Evolutionary conservation across 2,113 vertebrate genomes (phyloP).

Genomic region (Naja naja): DNA sequence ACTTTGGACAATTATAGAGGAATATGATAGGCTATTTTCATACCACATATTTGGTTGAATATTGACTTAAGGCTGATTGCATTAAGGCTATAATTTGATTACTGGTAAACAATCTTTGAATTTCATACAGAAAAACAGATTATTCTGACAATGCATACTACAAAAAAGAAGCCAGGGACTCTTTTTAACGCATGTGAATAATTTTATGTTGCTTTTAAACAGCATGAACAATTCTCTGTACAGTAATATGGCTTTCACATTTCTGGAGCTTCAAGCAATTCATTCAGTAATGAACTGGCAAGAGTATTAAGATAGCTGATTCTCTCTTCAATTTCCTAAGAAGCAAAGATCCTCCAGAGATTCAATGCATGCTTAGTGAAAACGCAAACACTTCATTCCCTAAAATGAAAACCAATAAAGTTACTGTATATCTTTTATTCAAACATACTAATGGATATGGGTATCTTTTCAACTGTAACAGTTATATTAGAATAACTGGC

Average conservation of each 20-base stretch:
- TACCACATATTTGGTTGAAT: neutral
- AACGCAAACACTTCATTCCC: neutral
- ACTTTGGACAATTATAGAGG: neutral
- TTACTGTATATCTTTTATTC: neutral
- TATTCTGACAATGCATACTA: neutral
- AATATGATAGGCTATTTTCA: neutral
- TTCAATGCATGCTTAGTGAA: neutral
- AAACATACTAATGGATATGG: neutral
- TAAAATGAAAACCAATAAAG: slow-evolving; percentile 17
- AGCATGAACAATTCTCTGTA: neutral
- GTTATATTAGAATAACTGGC: neutral
- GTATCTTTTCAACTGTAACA: neutral
- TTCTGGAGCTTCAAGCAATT: neutral
- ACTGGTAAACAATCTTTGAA: neutral
- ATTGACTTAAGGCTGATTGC: neutral
- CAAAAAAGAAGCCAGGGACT: neutral
- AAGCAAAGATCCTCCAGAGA: slow-evolving; percentile 3
- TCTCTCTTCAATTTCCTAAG: slow-evolving; percentile 3
- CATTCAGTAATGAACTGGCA: neutral
- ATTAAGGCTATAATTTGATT: neutral
- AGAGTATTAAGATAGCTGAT: neutral
- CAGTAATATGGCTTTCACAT: neutral
- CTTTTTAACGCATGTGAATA: neutral
- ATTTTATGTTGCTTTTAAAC: slow-evolving; percentile 14
- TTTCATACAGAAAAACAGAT: neutral